Evolutionary conservation across 2,113 vertebrate genomes (phyloP).

Genomic region (Monopterus albus): DNA sequence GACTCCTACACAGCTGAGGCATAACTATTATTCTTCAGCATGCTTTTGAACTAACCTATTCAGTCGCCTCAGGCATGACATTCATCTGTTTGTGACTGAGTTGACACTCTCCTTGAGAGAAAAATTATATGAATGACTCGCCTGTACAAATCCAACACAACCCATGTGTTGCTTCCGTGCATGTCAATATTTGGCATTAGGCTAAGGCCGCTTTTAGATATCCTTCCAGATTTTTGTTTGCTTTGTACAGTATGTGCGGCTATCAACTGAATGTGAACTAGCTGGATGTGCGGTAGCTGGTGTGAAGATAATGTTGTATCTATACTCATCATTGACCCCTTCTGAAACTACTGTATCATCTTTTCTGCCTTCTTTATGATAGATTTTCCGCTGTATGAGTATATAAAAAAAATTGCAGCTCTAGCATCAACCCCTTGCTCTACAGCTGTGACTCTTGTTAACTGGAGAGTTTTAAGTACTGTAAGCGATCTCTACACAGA

Average conservation of each 20-base stretch:
- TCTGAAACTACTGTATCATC: not conserved
- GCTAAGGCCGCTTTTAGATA: not conserved
- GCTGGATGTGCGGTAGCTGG: no score
- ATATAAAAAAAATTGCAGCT: not conserved
- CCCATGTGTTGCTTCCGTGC: not conserved
- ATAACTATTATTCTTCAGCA: conserved; percentile 49
- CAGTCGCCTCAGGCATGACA: conserved; percentile 36
- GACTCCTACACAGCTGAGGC: conserved; percentile 30
- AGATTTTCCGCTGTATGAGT: not conserved
- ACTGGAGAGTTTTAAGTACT: not conserved
- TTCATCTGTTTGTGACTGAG: conserved; percentile 46
- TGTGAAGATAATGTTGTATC: no score
- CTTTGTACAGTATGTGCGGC: no score
- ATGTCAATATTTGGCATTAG: not conserved
- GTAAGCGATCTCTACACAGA: conserved; percentile 18
- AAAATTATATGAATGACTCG: conserved; percentile 34
- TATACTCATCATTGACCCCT: no score
- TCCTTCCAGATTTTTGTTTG: not conserved
- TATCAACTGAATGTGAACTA: no score
- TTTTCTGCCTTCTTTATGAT: not conserved
- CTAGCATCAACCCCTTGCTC: conserved; percentile 12
- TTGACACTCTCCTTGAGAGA: conserved; percentile 32
- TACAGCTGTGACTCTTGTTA: conserved; percentile 13
- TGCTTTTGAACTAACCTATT: conserved; percentile 48
- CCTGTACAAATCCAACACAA: conserved; percentile 3